Evolutionary conservation across 1,140 invertebrate species (phyloP).

Genomic region (Epicauta chinensis): DNA sequence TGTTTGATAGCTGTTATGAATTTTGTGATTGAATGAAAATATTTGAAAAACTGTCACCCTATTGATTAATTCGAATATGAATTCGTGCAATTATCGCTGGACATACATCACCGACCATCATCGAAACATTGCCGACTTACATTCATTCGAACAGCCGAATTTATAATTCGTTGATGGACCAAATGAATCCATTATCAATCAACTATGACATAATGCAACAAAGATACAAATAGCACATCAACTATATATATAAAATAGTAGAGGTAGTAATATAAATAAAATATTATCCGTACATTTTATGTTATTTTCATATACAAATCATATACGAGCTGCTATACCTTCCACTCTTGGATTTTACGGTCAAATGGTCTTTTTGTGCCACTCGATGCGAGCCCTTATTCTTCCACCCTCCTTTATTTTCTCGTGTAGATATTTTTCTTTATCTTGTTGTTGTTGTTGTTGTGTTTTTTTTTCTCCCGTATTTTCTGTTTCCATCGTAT

Average conservation of each 20-base stretch:
- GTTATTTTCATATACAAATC: too few relatives aligned
- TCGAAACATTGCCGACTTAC: neutral
- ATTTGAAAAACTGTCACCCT: conserved; percentile 28
- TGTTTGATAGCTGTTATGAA: conserved; percentile 23
- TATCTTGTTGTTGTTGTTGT: too few relatives aligned
- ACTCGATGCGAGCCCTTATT: conserved; percentile 10
- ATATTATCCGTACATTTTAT: too few relatives aligned
- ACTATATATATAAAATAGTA: neutral
- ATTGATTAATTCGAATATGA: conserved; percentile 21
- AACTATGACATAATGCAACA: too few relatives aligned
- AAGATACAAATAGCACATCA: too few relatives aligned
- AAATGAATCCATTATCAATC: neutral
- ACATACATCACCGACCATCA: conserved; percentile 14
- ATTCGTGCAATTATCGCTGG: conserved; percentile 18
- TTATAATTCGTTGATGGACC: neutral
- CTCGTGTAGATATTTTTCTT: too few relatives aligned
- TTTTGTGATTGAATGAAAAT: conserved; percentile 30
- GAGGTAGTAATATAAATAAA: neutral
- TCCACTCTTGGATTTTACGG: conserved; percentile 3
- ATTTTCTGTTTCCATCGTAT: conserved; percentile 8
- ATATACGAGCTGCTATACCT: too few relatives aligned
- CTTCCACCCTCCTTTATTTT: too few relatives aligned
- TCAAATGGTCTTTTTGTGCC: conserved; percentile 13
- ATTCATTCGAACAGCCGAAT: neutral
- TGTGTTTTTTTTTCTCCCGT: conserved; percentile 14